These are phyloP conservation scores for Romanogobio albipinnatus DNA, from an alignment of 2,113 vertebrate genomes.

Conservation along the genomic window DNA sequence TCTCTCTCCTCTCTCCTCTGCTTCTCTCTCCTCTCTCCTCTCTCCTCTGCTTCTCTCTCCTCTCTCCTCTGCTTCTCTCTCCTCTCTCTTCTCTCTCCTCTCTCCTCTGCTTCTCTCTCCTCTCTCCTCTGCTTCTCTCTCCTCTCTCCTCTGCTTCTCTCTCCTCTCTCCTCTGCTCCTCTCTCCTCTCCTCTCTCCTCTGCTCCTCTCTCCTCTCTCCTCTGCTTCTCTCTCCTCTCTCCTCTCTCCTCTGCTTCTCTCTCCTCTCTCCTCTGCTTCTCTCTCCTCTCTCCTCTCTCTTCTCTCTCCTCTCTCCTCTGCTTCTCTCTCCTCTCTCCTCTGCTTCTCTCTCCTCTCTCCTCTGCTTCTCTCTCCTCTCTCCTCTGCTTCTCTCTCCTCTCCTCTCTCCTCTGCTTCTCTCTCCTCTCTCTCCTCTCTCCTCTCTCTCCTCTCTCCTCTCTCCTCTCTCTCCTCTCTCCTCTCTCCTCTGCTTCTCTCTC, in stretches of 20 bases:
- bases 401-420: slow-evolving; percentile 30
- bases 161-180: neutral
- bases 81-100: too few species aligned
- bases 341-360: slow-evolving; percentile 25
- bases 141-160: neutral
- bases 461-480: too few species aligned
- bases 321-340: neutral
- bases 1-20: neutral
- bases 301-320: neutral
- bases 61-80: too few species aligned
- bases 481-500: slow-evolving; percentile 28
- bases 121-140: slow-evolving; percentile 30
- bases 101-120: neutral
- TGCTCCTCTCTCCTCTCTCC: slow-evolving; percentile 32
- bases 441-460: neutral
- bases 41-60: slow-evolving; percentile 27
- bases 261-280: slow-evolving; percentile 1
- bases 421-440: neutral
- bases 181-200: neutral
- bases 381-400: neutral
- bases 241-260: neutral
- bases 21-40: too few species aligned
- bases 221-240: neutral
- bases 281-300: slow-evolving; percentile 28
- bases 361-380: neutral